Conservation (phyloP, 92 coral and sea anemone species). For the Palythoa caribaeorum region DNA sequence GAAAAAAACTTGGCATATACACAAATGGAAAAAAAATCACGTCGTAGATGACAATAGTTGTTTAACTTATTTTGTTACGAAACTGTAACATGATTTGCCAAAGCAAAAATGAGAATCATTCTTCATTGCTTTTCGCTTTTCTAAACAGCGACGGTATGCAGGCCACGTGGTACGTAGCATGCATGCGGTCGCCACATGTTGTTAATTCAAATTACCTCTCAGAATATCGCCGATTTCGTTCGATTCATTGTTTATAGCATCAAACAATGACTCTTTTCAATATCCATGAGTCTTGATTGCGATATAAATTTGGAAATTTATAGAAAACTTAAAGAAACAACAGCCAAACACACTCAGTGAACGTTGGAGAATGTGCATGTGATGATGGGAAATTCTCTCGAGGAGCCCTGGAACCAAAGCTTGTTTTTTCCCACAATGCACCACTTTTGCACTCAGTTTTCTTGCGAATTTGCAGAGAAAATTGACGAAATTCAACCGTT, state of each 20-base stretch:
- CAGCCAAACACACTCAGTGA: background rate
- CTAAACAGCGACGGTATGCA: background rate
- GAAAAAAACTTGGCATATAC: too few species aligned
- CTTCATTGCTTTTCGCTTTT: background rate
- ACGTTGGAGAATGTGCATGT: background rate
- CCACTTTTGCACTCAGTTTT: slow-evolving; percentile 15
- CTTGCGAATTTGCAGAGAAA: background rate
- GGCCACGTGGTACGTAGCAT: background rate
- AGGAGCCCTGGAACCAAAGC: slow-evolving; percentile 4
- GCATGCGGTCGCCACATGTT: background rate
- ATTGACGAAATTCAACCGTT: background rate
- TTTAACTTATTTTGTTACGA: background rate
- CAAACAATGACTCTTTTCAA: slow-evolving; percentile 1
- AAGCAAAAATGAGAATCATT: background rate
- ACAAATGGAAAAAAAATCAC: too few species aligned
- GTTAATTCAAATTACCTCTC: background rate
- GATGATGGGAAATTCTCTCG: background rate
- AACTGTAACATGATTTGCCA: background rate
- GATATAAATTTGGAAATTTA: background rate
- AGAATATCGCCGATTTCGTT: background rate
- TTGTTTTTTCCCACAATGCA: slow-evolving; percentile 8
- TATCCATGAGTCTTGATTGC: slow-evolving; percentile 9
- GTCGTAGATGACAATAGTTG: background rate
- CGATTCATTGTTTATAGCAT: slow-evolving; percentile 9
- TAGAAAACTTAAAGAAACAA: background rate